phyloP scores from a whole-genome alignment of 2,888 invertebrate genomes.

The Cheilosia urbana region DNA sequence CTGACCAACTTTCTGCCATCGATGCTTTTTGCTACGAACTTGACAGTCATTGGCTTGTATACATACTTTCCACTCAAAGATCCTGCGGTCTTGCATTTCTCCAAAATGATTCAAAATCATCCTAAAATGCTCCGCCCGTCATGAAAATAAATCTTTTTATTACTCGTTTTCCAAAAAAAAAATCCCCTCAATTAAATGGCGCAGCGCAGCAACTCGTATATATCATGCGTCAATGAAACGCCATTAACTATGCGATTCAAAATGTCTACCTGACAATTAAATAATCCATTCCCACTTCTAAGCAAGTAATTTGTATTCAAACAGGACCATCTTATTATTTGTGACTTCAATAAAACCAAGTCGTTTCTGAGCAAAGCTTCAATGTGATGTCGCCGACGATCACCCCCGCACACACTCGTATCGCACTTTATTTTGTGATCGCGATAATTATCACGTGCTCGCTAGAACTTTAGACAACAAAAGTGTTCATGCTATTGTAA shows the following conservation, averaged over 20 bases:
- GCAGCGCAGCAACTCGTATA: conserved; percentile 2
- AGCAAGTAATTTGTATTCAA: conserved; percentile 54
- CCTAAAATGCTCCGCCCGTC: no score
- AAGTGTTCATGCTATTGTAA: conserved; percentile 26
- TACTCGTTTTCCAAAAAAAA: no score
- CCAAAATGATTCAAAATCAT: no score
- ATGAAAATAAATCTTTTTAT: not conserved
- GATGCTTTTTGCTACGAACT: no score
- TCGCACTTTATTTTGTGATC: conserved; percentile 5
- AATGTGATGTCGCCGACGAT: conserved; percentile 5
- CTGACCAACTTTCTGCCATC: no score
- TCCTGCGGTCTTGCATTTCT: no score
- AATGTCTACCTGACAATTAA: conserved; percentile 52
- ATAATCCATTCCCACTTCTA: conserved; percentile 48
- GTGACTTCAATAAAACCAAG: conserved; percentile 36
- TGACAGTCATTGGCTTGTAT: no score
- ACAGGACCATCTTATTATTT: conserved; percentile 20
- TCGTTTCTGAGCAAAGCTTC: conserved; percentile 24
- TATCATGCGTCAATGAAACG: conserved; percentile 45
- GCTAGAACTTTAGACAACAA: conserved; percentile 10
- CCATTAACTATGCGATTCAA: conserved; percentile 41
- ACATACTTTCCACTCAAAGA: no score
- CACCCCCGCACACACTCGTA: not conserved
- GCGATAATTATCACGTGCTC: conserved; percentile 15
- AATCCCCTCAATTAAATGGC: conserved; percentile 14